These are phyloP conservation scores for Azorinus chamasolen DNA, from an alignment of 2,888 invertebrate species.

Conservation along the genomic window DNA sequence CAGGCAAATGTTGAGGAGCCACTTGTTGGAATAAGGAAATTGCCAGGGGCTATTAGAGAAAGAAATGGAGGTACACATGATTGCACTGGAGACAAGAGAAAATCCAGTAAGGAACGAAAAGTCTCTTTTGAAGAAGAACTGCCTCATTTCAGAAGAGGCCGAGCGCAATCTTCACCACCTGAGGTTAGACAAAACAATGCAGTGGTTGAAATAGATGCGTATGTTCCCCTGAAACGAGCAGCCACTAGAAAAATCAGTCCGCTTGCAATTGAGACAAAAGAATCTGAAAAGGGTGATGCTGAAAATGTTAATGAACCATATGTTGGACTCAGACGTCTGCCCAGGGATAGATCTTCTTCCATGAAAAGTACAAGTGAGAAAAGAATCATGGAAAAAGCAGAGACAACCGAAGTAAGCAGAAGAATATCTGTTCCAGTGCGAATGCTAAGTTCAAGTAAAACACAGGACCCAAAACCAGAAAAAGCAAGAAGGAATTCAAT, in stretches of 20 bases:
- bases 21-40: slow-evolving; percentile 22
- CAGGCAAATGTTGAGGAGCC: slow-evolving; percentile 21
- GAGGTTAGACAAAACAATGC: no score
- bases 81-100: neutral
- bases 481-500: slow-evolving; percentile 35
- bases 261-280: no score
- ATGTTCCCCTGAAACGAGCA: no score
- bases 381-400: slow-evolving; percentile 1
- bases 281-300: slow-evolving; percentile 5
- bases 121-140: slow-evolving; percentile 23
- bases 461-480: neutral
- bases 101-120: slow-evolving; percentile 7
- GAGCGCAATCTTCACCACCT: no score
- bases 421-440: neutral
- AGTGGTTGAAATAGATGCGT: no score
- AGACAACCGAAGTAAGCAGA: neutral
- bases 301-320: slow-evolving; percentile 20
- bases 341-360: neutral
- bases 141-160: no score
- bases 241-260: no score
- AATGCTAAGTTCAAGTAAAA: neutral
- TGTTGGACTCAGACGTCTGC: slow-evolving; percentile 26
- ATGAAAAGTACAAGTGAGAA: slow-evolving; percentile 4
- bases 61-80: no score
- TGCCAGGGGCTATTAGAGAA: neutral